Base-by-base conservation (phyloP, 2,888 invertebrate genomes). In the Lycia hirtaria region DNA sequence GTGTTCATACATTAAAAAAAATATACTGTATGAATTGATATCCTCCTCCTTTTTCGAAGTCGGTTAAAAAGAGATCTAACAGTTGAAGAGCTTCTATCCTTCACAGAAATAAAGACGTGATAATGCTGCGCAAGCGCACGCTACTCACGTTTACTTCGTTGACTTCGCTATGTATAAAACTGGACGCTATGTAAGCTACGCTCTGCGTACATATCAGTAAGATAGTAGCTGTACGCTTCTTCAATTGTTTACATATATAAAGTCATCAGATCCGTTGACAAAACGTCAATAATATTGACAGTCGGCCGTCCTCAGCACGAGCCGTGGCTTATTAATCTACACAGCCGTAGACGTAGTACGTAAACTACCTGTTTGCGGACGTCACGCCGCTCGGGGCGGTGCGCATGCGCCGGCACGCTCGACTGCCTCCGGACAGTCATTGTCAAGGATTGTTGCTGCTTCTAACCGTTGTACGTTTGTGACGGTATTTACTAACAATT, bases 381-480 rank as follows among this genome's bases (percentile, higher is more conserved):
- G 57, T 58, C 57, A 58, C 28, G 43, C 35, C 24, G 40, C 32
- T 40, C 15, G 37, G 57, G 22, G 37, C 24, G 41, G 41, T 41
- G 45, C 26, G 47, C 17, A 26, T 20, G 40, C 22, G 30, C 10
- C 26, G 26, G 37, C 52, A 43, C 48, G 52, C 51, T 55, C 37
- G 32, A 44, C 30, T 44, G 57, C 47, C 17, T 28, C 51, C 45
- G 56, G 26, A 37, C 57, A 57, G 51, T 58, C 57, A 58, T 58
- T 58, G 57, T 58, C 57, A 58, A 58, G 57, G 57, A 58, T 53
- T 43, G 57, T 52, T 52, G 30, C 48, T 24, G 41, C 20, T 47
- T 35, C 48, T 51, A 38, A 50, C 50, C 33, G 50, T 33, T 44
- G 28, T 33, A 30, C 15, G 41, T 41, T 41, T 22, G 48, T 7